Evolutionary conservation across 2,888 invertebrate genomes (phyloP).

Genomic region (Orchesellides sinensis): DNA sequence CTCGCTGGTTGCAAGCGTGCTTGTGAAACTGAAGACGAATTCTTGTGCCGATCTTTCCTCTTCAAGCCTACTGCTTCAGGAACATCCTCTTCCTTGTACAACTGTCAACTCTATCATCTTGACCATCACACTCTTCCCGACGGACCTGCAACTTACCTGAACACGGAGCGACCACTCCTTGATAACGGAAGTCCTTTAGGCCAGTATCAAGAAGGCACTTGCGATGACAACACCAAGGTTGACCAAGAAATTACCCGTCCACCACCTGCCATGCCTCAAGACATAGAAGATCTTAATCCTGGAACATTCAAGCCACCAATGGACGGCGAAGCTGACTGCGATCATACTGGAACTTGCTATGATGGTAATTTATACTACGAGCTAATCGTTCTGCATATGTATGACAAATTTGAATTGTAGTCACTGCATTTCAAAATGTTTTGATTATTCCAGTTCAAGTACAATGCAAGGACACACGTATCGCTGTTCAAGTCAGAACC

Average conservation of each 20-base stretch:
- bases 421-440: neutral
- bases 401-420: neutral
- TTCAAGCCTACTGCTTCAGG: slow-evolving; percentile 78
- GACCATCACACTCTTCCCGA: slow-evolving; percentile 91
- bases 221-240: slow-evolving; percentile 84
- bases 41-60: slow-evolving; percentile 91
- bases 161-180: slow-evolving; percentile 91
- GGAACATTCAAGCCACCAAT: slow-evolving; percentile 70
- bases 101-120: slow-evolving; percentile 93
- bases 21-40: slow-evolving; percentile 95
- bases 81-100: slow-evolving; percentile 86
- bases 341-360: slow-evolving; percentile 96
- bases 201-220: slow-evolving; percentile 92
- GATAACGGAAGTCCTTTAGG: slow-evolving; percentile 95
- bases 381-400: too few relatives aligned
- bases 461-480: slow-evolving; percentile 95
- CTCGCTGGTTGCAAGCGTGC: slow-evolving; percentile 93
- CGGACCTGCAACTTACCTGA: slow-evolving; percentile 91
- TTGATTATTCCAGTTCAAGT: slow-evolving; percentile 86
- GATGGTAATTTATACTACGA: too few relatives aligned
- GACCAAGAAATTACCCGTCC: slow-evolving; percentile 58
- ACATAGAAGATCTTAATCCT: slow-evolving; percentile 66
- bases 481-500: slow-evolving; percentile 94
- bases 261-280: slow-evolving; percentile 56
- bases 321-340: slow-evolving; percentile 81